Base-by-base conservation (phyloP, 2,888 invertebrate genomes). In the Agrenia bidenticulata region DNA sequence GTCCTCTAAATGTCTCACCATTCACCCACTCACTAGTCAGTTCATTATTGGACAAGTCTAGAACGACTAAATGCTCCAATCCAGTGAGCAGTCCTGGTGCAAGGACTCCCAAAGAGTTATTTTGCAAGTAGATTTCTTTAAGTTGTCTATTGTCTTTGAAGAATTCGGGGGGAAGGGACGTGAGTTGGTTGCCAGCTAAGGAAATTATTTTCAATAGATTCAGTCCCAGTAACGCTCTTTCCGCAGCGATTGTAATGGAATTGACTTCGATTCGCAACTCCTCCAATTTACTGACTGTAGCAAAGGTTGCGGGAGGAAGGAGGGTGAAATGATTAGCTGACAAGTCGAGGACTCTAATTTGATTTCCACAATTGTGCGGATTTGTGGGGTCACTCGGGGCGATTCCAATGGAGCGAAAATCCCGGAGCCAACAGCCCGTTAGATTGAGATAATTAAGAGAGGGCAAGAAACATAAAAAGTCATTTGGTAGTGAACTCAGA, bases 1-100 rank as follows among this genome's bases (percentile, higher is more conserved):
- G 82, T 75, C 90, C 89, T 55, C 87, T 83, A 79, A 92, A 91
- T 1, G 87, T 88, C 26, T 73, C 75, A 23, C 89, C 85, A 78
- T 89, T 89, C 69, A 90, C 88, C 90, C 89, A 90, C 78, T 90
- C 90, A 55, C 89, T 87, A 2, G 89, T 88, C 68, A 92, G 81
- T 80, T 90, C 89, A 79, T 91, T 91, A 75, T 86, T 86, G 27
- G 89, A 89, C 77, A 91, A 81, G 80, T 91, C 90, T 68, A 91
- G 81, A 68, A 90, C 87, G 58, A 89, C 81, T 58, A 92, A 83
- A 80, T 90, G 88, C 61, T 86, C 84, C 63, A 91, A 81, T 77
- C 89, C 89, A 77, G 87, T 85, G 78, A 92, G 90, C 66, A 92
- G 81, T 24, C 89, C 90, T 11, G 90, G 89, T 55, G 90, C 90